Base-by-base conservation (phyloP, 1,140 invertebrate genomes). In the Diplogasteroides magnus region DNA sequence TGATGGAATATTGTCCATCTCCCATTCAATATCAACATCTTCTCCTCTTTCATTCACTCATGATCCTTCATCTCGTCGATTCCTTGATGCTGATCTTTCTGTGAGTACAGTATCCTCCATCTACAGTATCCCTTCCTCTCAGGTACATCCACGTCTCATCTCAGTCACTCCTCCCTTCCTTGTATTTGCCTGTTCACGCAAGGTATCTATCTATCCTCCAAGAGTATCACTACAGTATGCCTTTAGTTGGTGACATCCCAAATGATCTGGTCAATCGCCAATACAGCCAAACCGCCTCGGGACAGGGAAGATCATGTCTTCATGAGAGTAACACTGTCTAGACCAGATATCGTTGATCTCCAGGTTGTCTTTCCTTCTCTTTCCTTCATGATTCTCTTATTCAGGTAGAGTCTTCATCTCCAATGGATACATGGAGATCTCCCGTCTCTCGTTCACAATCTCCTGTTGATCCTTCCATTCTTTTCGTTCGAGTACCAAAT, bases 11-110 rank as follows among this genome's bases (percentile, higher is more conserved):
- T 48, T 81, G 23, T 71, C 61, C n/a, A 48, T 82, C 60, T 68
- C 67, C 56, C 62, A 66, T 14, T 48, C 32, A 1, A 76, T 71
- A 23, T 48, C 61, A 3, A 26, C 31, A 14, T 61, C 81, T 37
- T 72, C 75, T n/a, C 83, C 83, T 31, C 64, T 83, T 65, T 79
- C 80, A 6, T 82, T 73, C 62, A 83, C 81, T 13, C 80, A 82
- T 71, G 74, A 72, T 60, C 69, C 77, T 29, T 31, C 59, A 19
- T 80, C 80, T 15, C 65, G 81, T 31, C 61, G 69, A 48, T 81
- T 75, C 71, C 61, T 75, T 25, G 74, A 78, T 72, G 72, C 78
- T 71, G 78, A 77, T 63, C 37, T 79, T 48, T 72, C 71, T 19
- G 37, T 48, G 37, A 59, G 13, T 11, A 67, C 15, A 13, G 13